Evolutionary conservation across 2,113 vertebrate genomes (phyloP).

Genomic region (Callopanchax toddi): DNA sequence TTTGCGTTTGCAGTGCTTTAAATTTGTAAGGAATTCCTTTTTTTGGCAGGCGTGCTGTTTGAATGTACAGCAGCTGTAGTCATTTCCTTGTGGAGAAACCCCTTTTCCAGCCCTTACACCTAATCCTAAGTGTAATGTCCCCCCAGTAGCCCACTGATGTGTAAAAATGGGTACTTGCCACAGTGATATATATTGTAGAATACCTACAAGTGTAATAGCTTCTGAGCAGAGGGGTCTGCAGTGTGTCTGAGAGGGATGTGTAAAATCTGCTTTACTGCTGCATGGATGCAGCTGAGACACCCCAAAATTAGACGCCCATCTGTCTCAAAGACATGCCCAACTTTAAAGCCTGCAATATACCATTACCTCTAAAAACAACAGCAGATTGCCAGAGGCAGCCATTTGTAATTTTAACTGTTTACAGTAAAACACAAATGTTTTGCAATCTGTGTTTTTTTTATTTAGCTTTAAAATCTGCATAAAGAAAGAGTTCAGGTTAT

Average conservation of each 20-base stretch:
- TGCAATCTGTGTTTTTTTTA: too few species aligned
- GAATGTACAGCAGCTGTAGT: background rate
- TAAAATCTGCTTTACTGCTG: slow-evolving; percentile 9
- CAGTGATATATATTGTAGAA: slow-evolving; percentile 15
- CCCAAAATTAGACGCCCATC: background rate
- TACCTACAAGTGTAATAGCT: slow-evolving; percentile 20
- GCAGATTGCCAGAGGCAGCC: background rate
- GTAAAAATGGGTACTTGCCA: slow-evolving; percentile 6
- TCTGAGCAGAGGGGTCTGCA: slow-evolving; percentile 30
- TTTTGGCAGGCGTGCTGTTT: slow-evolving; percentile 1
- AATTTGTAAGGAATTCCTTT: background rate
- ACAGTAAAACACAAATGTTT: background rate
- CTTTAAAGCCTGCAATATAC: background rate
- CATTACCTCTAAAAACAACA: background rate
- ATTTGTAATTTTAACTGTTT: background rate
- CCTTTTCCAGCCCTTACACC: slow-evolving; percentile 5
- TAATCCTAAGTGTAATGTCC: slow-evolving; percentile 9
- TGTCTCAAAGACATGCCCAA: background rate
- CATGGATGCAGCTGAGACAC: slow-evolving; percentile 15
- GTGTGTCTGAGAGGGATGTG: slow-evolving; percentile 19
- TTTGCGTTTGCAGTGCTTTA: background rate
- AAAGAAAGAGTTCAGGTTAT: too few species aligned
- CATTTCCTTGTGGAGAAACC: slow-evolving; percentile 11
- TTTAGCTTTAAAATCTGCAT: too few species aligned
- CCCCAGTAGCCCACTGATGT: slow-evolving; percentile 21